Evolutionary conservation across 2,888 invertebrate genomes (phyloP).

Genomic region (Philhelius pedissequus): DNA sequence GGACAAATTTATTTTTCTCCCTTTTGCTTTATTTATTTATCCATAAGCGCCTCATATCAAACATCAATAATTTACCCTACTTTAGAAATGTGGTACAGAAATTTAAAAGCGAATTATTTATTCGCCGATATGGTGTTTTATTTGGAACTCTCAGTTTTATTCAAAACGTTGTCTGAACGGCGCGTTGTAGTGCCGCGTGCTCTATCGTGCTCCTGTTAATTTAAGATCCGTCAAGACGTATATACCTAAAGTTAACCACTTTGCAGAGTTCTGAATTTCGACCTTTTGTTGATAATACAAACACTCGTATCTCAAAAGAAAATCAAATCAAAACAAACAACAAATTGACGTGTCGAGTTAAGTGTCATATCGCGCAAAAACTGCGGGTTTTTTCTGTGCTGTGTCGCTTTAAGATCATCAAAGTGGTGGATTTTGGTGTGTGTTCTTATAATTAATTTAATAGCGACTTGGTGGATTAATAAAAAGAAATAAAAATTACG

Average conservation of each 20-base stretch:
- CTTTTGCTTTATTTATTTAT: background rate
- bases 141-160: conserved; percentile 60
- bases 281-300: conserved; percentile 11
- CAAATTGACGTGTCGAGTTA: background rate
- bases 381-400: background rate
- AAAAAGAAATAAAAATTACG: background rate
- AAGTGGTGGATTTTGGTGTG: background rate
- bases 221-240: background rate
- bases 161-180: conserved; percentile 40
- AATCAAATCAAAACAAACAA: conserved; percentile 36
- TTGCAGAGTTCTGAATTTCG: background rate
- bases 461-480: background rate
- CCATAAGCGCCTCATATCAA: background rate
- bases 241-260: background rate
- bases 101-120: conserved; percentile 24
- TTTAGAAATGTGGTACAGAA: background rate
- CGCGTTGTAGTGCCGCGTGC: conserved; percentile 13
- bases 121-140: conserved; percentile 31
- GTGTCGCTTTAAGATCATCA: background rate
- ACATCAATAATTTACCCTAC: background rate
- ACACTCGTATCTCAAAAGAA: background rate
- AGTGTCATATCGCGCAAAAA: conserved; percentile 30
- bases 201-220: conserved; percentile 18
- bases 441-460: conserved; percentile 45
- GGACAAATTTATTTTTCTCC: background rate